Conservation (phyloP, 2,113 vertebrate species). For the Boleophthalmus pectinirostris region DNA sequence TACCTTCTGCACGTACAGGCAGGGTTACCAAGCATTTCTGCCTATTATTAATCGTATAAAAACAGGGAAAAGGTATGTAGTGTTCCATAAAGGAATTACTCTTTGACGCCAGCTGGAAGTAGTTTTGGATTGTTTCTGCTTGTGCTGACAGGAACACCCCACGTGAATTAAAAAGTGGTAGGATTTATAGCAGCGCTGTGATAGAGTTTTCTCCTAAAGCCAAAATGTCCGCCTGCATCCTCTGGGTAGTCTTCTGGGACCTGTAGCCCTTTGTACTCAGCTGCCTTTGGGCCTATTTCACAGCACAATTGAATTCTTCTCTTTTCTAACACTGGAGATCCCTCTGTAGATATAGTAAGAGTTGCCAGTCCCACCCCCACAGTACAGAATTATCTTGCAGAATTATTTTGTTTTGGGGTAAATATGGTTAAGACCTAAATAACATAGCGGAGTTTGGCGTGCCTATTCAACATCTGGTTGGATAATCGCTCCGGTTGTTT, state of each 20-base stretch:
- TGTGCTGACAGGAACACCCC: constrained; percentile 36
- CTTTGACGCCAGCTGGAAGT: constrained; percentile 1
- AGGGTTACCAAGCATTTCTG: not conserved
- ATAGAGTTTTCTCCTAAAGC: constrained; percentile 56
- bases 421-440: constrained; percentile 62
- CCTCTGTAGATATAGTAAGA: constrained; percentile 45
- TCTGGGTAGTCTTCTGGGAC: constrained; percentile 38
- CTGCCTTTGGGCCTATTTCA: constrained; percentile 68
- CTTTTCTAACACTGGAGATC: constrained; percentile 63
- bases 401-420: constrained; percentile 69
- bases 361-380: constrained; percentile 22
- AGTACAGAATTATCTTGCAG: constrained; percentile 38
- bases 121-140: constrained; percentile 20
- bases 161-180: constrained; percentile 39
- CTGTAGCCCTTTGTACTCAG: constrained; percentile 54
- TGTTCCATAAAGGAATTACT: constrained; percentile 14
- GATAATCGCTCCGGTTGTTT: constrained; percentile 47
- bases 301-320: constrained; percentile 67
- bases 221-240: constrained; percentile 34
- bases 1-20: constrained; percentile 21
- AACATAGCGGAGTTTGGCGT: constrained; percentile 51
- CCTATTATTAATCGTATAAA: constrained; percentile 2
- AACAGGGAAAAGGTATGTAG: constrained; percentile 35
- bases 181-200: constrained; percentile 38
- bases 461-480: constrained; percentile 31